Evolutionary conservation across 2,888 invertebrate genomes (phyloP).

Genomic region (Didymodactylos carnosus): DNA sequence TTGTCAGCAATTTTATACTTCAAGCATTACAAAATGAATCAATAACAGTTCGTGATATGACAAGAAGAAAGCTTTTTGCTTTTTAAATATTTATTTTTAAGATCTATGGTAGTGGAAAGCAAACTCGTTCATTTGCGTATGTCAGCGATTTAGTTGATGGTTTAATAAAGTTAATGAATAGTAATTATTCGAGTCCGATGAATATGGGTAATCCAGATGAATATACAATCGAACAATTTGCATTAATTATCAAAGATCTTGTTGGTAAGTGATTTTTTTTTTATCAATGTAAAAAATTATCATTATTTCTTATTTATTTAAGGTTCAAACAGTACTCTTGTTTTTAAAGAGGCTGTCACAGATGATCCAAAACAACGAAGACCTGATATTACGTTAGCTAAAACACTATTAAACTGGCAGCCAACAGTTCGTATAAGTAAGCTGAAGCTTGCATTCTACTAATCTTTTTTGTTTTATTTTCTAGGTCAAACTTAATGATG

Average conservation of each 20-base stretch:
- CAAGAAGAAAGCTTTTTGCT: background rate
- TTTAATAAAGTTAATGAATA: conserved; percentile 68
- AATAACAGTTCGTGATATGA: conserved; percentile 70
- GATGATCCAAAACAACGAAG: conserved; percentile 85
- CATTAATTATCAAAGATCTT: conserved; percentile 36
- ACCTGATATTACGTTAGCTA: conserved; percentile 77
- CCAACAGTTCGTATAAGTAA: conserved; percentile 60
- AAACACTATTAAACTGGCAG: conserved; percentile 63
- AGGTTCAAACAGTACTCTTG: conserved; percentile 64
- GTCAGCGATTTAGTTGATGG: conserved; percentile 90
- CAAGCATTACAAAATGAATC: conserved; percentile 81
- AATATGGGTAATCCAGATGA: conserved; percentile 96
- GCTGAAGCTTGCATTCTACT: background rate
- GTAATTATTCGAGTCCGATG: conserved; percentile 72
- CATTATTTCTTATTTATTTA: conserved; percentile 32
- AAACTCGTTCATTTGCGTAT: conserved; percentile 84
- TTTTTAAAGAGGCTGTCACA: conserved; percentile 62
- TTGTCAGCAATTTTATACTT: conserved; percentile 91
- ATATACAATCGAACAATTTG: conserved; percentile 64
- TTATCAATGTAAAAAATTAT: too few species aligned
- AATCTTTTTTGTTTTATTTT: background rate
- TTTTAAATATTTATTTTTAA: conserved; percentile 18
- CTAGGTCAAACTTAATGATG: conserved; percentile 38
- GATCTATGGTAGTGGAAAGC: conserved; percentile 41
- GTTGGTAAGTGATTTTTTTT: conserved; percentile 35